Percentiles rank a stretch among this genome's conserved stretches.
phyloP scores from a whole-genome alignment of 1,140 invertebrate genomes.

The Oryzaephilus surinamensis region DNA sequence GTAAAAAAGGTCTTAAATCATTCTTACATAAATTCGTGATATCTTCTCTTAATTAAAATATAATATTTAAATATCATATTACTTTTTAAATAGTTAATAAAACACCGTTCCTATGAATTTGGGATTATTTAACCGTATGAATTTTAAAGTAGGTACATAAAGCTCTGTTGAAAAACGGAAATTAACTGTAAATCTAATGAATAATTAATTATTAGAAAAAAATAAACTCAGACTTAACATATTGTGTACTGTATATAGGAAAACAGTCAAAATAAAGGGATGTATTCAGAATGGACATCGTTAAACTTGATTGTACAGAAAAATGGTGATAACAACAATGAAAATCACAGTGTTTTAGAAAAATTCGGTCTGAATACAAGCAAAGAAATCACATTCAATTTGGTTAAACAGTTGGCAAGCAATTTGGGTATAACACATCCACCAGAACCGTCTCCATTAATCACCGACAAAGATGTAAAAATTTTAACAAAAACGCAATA shows the following conservation, averaged over 20 bases:
- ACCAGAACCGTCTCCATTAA: slow-evolving; percentile 62
- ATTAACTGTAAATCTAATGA: no score
- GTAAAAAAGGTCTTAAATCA: no score
- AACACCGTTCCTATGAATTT: slow-evolving; percentile 55
- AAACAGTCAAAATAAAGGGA: slow-evolving; percentile 46
- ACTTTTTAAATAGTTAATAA: no score
- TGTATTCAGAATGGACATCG: slow-evolving; percentile 82
- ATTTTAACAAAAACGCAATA: slow-evolving; percentile 5
- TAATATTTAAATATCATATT: no score
- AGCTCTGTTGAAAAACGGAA: slow-evolving; percentile 5
- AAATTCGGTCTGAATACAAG: slow-evolving; percentile 69
- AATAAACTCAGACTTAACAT: no score
- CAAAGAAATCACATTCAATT: slow-evolving; percentile 70
- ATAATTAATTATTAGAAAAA: slow-evolving; percentile 4
- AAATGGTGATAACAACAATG: slow-evolving; percentile 42
- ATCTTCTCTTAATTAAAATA: no score
- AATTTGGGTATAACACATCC: slow-evolving; percentile 67
- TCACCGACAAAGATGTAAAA: slow-evolving; percentile 63
- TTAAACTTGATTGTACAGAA: slow-evolving; percentile 56
- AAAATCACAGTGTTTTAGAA: slow-evolving; percentile 69
- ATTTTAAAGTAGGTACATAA: slow-evolving; percentile 47
- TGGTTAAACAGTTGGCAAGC: slow-evolving; percentile 69
- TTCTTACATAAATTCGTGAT: no score
- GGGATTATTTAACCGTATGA: slow-evolving; percentile 62
- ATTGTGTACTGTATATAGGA: slow-evolving; percentile 39